Evolutionary conservation across 2,888 invertebrate species (phyloP).

Genomic region (Rotaria sp.): DNA sequence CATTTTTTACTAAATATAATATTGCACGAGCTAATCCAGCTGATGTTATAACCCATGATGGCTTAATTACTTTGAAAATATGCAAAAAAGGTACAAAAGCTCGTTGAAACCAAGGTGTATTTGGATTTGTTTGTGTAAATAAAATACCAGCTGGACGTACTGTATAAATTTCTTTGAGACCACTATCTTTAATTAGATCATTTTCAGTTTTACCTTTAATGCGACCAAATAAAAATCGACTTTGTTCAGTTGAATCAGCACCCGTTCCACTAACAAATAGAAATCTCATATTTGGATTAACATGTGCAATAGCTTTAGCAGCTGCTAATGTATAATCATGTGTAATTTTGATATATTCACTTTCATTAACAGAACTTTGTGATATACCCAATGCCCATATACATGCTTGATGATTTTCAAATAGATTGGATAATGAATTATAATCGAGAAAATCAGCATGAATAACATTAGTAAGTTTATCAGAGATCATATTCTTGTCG

Average conservation of each 20-base stretch:
- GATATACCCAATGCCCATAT: background rate
- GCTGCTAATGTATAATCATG: background rate
- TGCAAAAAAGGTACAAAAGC: background rate
- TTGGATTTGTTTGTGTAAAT: background rate
- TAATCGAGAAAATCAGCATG: background rate
- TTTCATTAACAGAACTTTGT: background rate
- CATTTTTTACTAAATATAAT: background rate
- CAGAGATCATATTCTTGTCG: background rate
- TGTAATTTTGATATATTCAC: background rate
- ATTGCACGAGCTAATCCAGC: background rate
- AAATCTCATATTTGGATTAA: background rate
- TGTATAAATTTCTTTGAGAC: background rate
- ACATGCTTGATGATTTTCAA: background rate
- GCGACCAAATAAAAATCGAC: background rate
- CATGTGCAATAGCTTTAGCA: background rate
- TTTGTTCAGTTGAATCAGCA: background rate
- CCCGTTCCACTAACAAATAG: background rate
- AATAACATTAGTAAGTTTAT: background rate
- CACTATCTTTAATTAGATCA: background rate
- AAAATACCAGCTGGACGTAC: background rate
- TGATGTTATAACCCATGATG: background rate
- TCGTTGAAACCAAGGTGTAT: background rate
- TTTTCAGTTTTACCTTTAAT: constrained; percentile 10
- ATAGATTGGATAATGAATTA: background rate
- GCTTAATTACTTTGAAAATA: background rate